These are phyloP conservation scores for Meandrusa payeni DNA, from an alignment of 2,888 invertebrate genomes.

Conservation along the genomic window DNA sequence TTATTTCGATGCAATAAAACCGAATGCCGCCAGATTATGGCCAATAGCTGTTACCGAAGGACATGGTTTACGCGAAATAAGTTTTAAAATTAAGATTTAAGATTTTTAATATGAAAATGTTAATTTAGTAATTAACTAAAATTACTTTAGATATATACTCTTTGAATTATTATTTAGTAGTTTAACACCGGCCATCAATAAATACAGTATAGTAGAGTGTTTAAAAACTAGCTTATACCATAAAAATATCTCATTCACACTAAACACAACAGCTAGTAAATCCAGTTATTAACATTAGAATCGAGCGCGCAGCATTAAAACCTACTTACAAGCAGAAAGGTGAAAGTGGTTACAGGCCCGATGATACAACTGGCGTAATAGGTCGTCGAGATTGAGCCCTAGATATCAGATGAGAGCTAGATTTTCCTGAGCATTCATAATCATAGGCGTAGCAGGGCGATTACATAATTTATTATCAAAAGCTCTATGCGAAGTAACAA, in stretches of 20 bases:
- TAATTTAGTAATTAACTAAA: no score
- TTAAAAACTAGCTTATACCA: no score
- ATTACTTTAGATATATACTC: no score
- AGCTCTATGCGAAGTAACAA: neutral
- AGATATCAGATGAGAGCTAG: slow-evolving; percentile 32
- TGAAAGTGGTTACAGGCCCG: slow-evolving; percentile 55
- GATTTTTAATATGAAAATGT: no score
- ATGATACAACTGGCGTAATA: slow-evolving; percentile 65
- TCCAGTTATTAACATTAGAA: slow-evolving; percentile 22
- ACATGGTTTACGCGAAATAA: no score
- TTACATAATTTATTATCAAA: slow-evolving; percentile 14
- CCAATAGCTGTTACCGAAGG: no score
- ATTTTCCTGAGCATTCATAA: slow-evolving; percentile 24
- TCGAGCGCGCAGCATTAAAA: slow-evolving; percentile 37
- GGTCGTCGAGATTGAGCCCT: slow-evolving; percentile 49
- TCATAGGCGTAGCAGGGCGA: slow-evolving; percentile 1
- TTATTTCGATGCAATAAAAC: slow-evolving; percentile 14
- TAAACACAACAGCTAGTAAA: slow-evolving; percentile 8
- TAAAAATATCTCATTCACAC: no score
- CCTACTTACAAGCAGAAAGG: slow-evolving; percentile 42
- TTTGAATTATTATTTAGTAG: no score
- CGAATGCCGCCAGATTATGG: neutral
- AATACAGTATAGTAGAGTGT: no score
- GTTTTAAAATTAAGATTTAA: no score
- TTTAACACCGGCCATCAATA: no score